These are phyloP conservation scores for Teleogryllus oceanicus DNA, from an alignment of 2,888 invertebrate genomes.

Conservation along the genomic window DNA sequence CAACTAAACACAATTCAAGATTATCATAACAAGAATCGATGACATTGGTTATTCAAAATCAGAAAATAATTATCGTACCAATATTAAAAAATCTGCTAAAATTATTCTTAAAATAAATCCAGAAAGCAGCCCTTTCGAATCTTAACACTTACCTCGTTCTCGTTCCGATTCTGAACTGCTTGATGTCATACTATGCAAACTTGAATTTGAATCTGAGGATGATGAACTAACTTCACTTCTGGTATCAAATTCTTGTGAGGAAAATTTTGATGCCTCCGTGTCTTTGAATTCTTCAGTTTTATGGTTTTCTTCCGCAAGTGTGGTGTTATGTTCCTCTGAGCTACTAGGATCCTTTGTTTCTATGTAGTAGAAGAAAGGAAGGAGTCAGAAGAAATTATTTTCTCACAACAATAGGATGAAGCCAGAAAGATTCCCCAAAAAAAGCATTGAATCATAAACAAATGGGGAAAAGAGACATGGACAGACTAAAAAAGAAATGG, in stretches of 20 bases:
- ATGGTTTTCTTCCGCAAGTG: conserved; percentile 25
- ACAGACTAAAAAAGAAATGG: too few relatives aligned
- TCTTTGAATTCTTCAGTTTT: conserved; percentile 31
- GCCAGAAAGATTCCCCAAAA: too few relatives aligned
- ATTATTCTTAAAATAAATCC: too few relatives aligned
- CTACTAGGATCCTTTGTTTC: neutral
- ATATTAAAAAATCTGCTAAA: too few relatives aligned
- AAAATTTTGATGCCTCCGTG: neutral
- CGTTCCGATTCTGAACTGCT: conserved; percentile 30
- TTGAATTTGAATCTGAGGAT: conserved; percentile 55
- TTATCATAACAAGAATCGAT: too few relatives aligned
- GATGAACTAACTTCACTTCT: conserved; percentile 85
- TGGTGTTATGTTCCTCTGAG: conserved; percentile 22
- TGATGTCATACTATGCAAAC: conserved; percentile 28
- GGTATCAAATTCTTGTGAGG: conserved; percentile 62
- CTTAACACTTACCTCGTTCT: conserved; percentile 23
- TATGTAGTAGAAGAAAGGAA: neutral
- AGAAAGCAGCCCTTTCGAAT: too few relatives aligned
- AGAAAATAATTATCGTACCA: too few relatives aligned
- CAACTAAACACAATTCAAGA: neutral
- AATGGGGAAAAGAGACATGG: too few relatives aligned
- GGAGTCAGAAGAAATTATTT: too few relatives aligned
- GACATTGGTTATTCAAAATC: too few relatives aligned
- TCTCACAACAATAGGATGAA: too few relatives aligned
- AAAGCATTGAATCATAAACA: too few relatives aligned